phyloP scores from a whole-genome alignment of 1,140 invertebrate species.

The Bombus polaris region DNA sequence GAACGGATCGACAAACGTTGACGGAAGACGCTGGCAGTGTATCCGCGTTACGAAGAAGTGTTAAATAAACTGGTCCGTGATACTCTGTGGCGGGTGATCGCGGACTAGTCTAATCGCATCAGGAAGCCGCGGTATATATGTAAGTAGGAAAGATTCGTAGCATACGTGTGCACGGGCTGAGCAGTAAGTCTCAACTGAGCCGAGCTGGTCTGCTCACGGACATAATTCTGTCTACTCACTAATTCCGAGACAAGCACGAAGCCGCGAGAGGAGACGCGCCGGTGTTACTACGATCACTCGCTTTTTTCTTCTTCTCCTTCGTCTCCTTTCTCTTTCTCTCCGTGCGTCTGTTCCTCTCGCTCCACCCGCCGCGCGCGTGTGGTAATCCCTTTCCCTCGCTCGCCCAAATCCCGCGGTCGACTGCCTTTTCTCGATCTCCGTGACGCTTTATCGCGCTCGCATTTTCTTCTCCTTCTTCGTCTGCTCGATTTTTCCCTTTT shows the following conservation, averaged over 20 bases:
- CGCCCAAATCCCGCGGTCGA: slow-evolving; percentile 63
- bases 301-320: slow-evolving; percentile 61
- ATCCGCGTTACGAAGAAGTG: slow-evolving; percentile 41
- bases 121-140: slow-evolving; percentile 59
- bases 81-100: slow-evolving; percentile 43
- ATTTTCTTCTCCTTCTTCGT: background rate
- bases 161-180: slow-evolving; percentile 80
- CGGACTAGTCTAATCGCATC: slow-evolving; percentile 66
- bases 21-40: background rate
- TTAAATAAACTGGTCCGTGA: slow-evolving; percentile 58
- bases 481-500: background rate
- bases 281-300: slow-evolving; percentile 75
- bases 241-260: slow-evolving; percentile 79
- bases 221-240: slow-evolving; percentile 83
- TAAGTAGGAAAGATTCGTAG: slow-evolving; percentile 63
- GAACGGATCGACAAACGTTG: background rate
- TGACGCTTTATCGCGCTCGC: slow-evolving; percentile 15
- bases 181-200: slow-evolving; percentile 82
- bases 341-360: slow-evolving; percentile 42
- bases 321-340: slow-evolving; percentile 40
- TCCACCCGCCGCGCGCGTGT: slow-evolving; percentile 49
- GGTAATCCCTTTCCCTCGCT: slow-evolving; percentile 59
- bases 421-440: slow-evolving; percentile 51
- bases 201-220: slow-evolving; percentile 78
- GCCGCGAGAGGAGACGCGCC: slow-evolving; percentile 67